Percentiles rank a stretch among this genome's conserved stretches.
phyloP scores from a whole-genome alignment of 2,113 vertebrate genomes.

The Osmerus eperlanus region DNA sequence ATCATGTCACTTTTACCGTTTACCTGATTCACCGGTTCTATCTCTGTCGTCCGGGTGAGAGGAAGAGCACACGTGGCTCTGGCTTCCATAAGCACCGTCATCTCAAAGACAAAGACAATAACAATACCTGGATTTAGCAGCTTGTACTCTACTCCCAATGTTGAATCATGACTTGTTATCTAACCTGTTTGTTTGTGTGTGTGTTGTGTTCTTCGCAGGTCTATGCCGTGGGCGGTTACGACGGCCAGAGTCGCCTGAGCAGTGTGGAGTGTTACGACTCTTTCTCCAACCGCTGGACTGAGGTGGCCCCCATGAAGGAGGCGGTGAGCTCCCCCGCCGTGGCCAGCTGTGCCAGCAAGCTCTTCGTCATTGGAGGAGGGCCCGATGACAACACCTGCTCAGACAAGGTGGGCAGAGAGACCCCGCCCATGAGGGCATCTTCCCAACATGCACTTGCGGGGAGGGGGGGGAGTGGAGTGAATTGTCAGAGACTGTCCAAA shows the following conservation, averaged over 20 bases:
- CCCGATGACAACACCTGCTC: conserved; percentile 95
- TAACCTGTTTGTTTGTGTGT: conserved; percentile 5
- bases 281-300: conserved; percentile 96
- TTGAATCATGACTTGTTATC: background rate
- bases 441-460: background rate
- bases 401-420: conserved; percentile 82
- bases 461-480: too few species aligned
- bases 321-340: conserved; percentile 95
- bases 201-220: conserved; percentile 71
- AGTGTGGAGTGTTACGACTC: conserved; percentile 96
- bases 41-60: conserved; percentile 1
- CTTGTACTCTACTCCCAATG: background rate
- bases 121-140: background rate
- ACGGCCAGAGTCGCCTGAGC: conserved; percentile 93
- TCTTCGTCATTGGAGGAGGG: conserved; percentile 95
- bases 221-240: conserved; percentile 94
- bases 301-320: conserved; percentile 93
- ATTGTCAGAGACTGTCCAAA: too few species aligned
- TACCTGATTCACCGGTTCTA: conserved; percentile 50
- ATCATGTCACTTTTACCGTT: conserved; percentile 18
- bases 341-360: conserved; percentile 87
- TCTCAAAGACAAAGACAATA: background rate
- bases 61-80: background rate
- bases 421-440: background rate
- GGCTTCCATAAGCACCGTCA: conserved; percentile 11